Conservation (phyloP, 2,888 invertebrate species). For the Laothoe populi region DNA sequence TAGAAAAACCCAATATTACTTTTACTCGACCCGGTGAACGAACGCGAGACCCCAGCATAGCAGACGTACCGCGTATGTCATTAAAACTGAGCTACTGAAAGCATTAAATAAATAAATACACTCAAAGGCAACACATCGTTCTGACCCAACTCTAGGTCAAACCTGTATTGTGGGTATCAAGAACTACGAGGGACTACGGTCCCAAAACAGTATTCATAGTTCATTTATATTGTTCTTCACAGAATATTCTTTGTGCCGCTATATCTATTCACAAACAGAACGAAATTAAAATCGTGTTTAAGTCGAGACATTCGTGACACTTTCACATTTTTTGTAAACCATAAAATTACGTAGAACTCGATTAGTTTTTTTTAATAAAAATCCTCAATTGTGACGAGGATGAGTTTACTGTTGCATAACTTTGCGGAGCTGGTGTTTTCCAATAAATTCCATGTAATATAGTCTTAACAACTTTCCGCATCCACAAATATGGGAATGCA, state of each 20-base stretch:
- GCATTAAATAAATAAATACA: no score
- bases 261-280: background rate
- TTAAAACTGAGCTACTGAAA: no score
- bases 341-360: background rate
- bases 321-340: background rate
- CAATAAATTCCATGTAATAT: slow-evolving; percentile 28
- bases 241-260: background rate
- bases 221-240: background rate
- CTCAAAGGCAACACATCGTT: no score
- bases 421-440: background rate
- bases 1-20: no score
- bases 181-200: no score
- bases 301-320: slow-evolving; percentile 2
- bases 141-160: no score
- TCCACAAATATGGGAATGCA: slow-evolving; percentile 35
- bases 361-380: background rate
- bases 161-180: no score
- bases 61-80: no score
- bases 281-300: background rate
- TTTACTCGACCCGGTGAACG: no score
- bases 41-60: no score
- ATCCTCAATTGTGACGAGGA: background rate
- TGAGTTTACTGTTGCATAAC: background rate
- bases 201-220: no score
- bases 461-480: background rate